Evolutionary conservation across 2,113 vertebrate species (phyloP).

Genomic region (Canis aureus): DNA sequence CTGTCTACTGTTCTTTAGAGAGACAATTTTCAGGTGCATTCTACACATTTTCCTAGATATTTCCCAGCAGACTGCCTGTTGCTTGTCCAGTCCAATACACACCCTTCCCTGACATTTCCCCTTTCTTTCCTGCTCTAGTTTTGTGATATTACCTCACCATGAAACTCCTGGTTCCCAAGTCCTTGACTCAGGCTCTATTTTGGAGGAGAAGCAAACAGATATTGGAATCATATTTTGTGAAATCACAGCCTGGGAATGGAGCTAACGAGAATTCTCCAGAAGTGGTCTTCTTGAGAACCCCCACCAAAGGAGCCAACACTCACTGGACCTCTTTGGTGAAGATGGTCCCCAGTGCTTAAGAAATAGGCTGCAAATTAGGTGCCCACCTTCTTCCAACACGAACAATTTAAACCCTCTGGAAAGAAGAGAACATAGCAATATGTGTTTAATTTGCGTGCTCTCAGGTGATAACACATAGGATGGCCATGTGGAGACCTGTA

Average conservation of each 20-base stretch:
- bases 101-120: neutral
- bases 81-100: neutral
- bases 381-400: neutral
- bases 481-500: neutral
- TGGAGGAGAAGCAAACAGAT: neutral
- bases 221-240: neutral
- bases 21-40: neutral
- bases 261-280: neutral
- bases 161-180: neutral
- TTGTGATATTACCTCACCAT: neutral
- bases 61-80: neutral
- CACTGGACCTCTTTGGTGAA: neutral
- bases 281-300: neutral
- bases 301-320: accelerated
- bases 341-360: neutral
- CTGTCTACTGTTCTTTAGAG: neutral
- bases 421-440: neutral
- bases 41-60: neutral
- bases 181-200: neutral
- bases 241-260: neutral
- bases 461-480: neutral
- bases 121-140: neutral
- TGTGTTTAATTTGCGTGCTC: neutral
- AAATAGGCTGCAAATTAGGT: neutral
- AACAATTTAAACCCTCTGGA: neutral